A percentile compares a stretch with the other conserved stretches of the same genome.
Evolutionary conservation across 2,797 vertebrate species (phyloP).

Genomic region (Rhadinocentrus ornatus): DNA sequence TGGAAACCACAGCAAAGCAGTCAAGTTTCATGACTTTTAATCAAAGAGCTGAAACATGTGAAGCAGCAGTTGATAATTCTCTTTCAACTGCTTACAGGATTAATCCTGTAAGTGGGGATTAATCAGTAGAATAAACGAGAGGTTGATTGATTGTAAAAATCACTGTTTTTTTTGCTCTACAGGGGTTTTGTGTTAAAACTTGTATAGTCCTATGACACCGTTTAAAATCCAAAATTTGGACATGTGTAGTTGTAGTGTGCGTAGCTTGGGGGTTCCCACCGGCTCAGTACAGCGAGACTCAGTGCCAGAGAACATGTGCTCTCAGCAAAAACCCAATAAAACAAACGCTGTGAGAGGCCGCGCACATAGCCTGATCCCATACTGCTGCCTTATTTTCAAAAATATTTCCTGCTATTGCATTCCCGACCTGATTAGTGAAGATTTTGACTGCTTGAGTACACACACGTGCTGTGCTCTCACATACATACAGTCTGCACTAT

Average conservation of each 20-base stretch:
- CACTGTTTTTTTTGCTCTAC: not conserved
- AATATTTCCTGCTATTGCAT: constrained; percentile 71
- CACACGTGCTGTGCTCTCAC: constrained; percentile 7
- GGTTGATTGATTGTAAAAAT: constrained; percentile 1
- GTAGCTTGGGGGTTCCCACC: constrained; percentile 24
- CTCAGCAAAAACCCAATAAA: constrained; percentile 51
- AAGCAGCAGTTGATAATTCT: not conserved
- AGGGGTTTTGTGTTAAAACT: constrained; percentile 4
- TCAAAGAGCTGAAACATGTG: not conserved
- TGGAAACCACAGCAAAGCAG: constrained; percentile 10
- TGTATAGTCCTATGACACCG: not conserved
- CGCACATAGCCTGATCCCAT: constrained; percentile 52
- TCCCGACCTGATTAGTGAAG: constrained; percentile 70
- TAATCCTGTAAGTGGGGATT: constrained; percentile 5
- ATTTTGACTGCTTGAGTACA: constrained; percentile 57
- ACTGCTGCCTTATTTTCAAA: constrained; percentile 43
- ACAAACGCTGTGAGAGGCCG: too few species aligned
- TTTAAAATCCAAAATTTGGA: constrained; percentile 9
- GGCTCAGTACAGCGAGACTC: constrained; percentile 42
- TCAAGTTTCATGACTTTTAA: not conserved
- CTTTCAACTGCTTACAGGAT: too few species aligned
- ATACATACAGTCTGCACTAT: not conserved
- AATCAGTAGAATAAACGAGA: not conserved
- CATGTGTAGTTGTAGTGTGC: constrained; percentile 5
- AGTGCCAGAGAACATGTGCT: constrained; percentile 51